Evolutionary conservation across 2,113 vertebrate genomes (phyloP), one percentile per base, ranked within the genome.

Genomic region (Verasper variegatus): DNA sequence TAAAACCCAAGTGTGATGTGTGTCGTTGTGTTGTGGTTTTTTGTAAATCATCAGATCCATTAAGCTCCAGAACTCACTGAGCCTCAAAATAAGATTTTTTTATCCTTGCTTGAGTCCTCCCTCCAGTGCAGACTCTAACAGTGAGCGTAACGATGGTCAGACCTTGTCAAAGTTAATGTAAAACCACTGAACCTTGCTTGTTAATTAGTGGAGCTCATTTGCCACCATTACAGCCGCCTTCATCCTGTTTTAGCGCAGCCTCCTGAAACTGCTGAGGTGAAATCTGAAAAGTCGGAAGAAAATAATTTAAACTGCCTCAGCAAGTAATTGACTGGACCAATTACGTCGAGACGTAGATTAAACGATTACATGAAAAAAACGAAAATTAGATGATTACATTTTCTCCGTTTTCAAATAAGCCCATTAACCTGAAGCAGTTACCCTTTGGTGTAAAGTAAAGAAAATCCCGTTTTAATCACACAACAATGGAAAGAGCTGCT

Each of bases 1-100:
- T 86, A 87, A 87, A 89, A 13, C 12, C 3, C 2, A 35, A 23
- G 54, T 18, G 26, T 74, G 7, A 47, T 18, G 52, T 66, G 37
- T 78, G 60, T 1, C 4, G 15, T 68, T 68, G 6, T 80, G 52
- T 68, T 57, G 4, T 57, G 18, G 24, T 55, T 56, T 55, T 62
- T 23, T 8, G 26, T 56, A 5, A 15, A 11, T 61, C 27, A 26
- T 0, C 6, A 37, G 45, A 61, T 35, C 11, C 31, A 63, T 56
- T 23, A 18, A 0, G 5, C 17, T 40, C 23, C 11, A 20, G 58
- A 66, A 64, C 24, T 12, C 23, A 13, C 5, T 42, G 26, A 68
- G 18, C 7, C 12, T 57, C 5, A 11, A 37, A 60, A 54, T 45
- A 17, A 23, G 0, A 35, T 26, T 13, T 15, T 7, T 57, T 58